These are phyloP conservation scores for Telmatherina bonti DNA, from an alignment of 2,797 vertebrate species.

Conservation along the genomic window DNA sequence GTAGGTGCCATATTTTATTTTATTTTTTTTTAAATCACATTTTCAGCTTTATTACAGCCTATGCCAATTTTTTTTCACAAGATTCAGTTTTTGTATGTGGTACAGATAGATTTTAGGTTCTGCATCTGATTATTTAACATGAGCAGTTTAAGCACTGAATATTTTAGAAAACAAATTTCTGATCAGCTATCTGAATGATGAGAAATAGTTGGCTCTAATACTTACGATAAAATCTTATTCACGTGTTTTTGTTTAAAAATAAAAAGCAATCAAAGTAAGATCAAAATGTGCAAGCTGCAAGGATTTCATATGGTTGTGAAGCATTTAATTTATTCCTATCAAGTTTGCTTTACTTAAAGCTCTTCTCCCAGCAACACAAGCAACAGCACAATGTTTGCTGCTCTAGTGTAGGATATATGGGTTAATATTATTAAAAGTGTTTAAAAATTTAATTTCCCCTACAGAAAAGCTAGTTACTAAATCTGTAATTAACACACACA, in stretches of 20 bases:
- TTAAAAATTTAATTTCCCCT: conserved; percentile 4
- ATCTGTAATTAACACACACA: conserved; percentile 72
- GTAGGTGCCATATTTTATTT: conserved; percentile 70
- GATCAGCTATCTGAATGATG: conserved; percentile 25
- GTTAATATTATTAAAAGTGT: conserved; percentile 9
- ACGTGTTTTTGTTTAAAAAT: conserved; percentile 31
- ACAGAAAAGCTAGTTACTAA: conserved; percentile 56
- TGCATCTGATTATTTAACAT: conserved; percentile 49
- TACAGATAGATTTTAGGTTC: conserved; percentile 59
- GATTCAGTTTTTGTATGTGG: conserved; percentile 57
- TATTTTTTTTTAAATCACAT: conserved; percentile 46
- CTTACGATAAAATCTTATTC: conserved; percentile 24
- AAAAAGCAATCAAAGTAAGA: conserved; percentile 65
- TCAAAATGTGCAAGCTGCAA: conserved; percentile 69
- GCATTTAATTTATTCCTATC: conserved; percentile 54
- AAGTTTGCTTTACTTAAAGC: conserved; percentile 44
- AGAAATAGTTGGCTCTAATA: conserved; percentile 44
- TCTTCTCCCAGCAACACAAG: conserved; percentile 51
- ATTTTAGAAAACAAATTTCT: conserved; percentile 43
- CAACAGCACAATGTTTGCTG: conserved; percentile 79
- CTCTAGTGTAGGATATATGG: conserved; percentile 71
- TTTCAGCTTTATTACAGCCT: conserved; percentile 70
- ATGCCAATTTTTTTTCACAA: conserved; percentile 62
- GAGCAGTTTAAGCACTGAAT: conserved; percentile 67
- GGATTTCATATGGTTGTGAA: conserved; percentile 52